Conservation (phyloP, 53 echinoderm and acorn worm species). For the Mesocentrotus franciscanus region DNA sequence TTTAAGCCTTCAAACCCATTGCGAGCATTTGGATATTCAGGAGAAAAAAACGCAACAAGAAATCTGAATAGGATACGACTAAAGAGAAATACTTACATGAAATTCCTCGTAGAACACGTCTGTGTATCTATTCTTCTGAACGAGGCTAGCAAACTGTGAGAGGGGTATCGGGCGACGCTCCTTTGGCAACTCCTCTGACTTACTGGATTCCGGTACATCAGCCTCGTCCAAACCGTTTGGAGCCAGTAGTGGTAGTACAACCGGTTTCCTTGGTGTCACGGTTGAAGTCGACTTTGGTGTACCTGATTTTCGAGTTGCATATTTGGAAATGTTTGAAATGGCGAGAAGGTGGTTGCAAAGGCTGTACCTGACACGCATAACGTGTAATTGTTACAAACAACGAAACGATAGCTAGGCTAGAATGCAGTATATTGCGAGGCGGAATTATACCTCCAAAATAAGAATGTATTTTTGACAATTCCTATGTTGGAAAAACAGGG, state of each 20-base stretch:
- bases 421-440: no score
- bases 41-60: background rate
- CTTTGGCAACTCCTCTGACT: background rate
- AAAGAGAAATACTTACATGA: background rate
- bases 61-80: background rate
- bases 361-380: no score
- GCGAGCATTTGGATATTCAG: background rate
- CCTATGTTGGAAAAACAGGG: no score
- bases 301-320: background rate
- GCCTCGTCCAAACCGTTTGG: background rate
- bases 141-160: background rate
- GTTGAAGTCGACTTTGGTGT: background rate
- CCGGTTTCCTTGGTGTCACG: background rate
- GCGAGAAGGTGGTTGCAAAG: background rate
- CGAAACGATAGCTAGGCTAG: no score
- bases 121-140: slow-evolving; percentile 3
- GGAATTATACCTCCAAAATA: no score
- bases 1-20: background rate
- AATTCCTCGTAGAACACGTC: background rate
- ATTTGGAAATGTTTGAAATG: background rate
- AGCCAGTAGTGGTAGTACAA: background rate
- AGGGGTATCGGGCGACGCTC: background rate
- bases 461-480: no score
- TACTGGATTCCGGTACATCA: background rate
- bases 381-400: no score